These are phyloP conservation scores for Ctenopoma kingsleyae DNA, from an alignment of 2,797 vertebrate genomes.

Conservation along the genomic window DNA sequence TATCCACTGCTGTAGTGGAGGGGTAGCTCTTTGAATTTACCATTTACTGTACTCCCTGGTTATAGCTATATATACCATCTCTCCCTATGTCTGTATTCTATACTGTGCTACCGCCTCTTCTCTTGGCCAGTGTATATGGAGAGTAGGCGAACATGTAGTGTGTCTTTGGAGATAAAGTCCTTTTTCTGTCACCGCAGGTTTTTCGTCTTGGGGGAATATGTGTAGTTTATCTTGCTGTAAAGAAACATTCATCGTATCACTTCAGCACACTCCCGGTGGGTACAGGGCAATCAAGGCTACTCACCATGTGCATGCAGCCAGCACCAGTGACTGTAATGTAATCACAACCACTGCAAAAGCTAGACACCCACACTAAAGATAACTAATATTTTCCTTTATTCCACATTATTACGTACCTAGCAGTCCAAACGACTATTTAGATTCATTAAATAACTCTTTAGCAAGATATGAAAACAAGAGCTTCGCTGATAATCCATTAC, in stretches of 20 bases:
- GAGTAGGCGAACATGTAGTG: slow-evolving; percentile 71
- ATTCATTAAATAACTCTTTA: slow-evolving; percentile 62
- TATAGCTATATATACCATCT: slow-evolving; percentile 79
- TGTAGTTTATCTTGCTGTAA: slow-evolving; percentile 75
- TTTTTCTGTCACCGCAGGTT: slow-evolving; percentile 78
- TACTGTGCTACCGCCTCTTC: slow-evolving; percentile 69
- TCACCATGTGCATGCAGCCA: slow-evolving; percentile 28
- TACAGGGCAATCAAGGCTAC: slow-evolving; percentile 46
- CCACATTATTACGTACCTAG: slow-evolving; percentile 43
- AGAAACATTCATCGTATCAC: slow-evolving; percentile 68
- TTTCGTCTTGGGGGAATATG: slow-evolving; percentile 72
- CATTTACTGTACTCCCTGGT: slow-evolving; percentile 82
- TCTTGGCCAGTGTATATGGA: slow-evolving; percentile 70
- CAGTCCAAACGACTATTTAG: slow-evolving; percentile 38
- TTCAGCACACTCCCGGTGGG: slow-evolving; percentile 66
- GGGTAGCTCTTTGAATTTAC: slow-evolving; percentile 86
- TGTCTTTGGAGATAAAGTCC: slow-evolving; percentile 82
- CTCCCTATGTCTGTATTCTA: slow-evolving; percentile 68
- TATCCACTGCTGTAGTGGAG: slow-evolving; percentile 85
- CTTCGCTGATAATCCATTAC: slow-evolving; percentile 57
- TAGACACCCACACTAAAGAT: slow-evolving; percentile 60
- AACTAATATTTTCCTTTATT: slow-evolving; percentile 52
- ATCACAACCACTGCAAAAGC: slow-evolving; percentile 42
- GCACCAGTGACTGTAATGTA: slow-evolving; percentile 50
- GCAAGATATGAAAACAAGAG: slow-evolving; percentile 56